Conservation (phyloP, 2,113 vertebrate genomes). For the Xerus inauris region DNA sequence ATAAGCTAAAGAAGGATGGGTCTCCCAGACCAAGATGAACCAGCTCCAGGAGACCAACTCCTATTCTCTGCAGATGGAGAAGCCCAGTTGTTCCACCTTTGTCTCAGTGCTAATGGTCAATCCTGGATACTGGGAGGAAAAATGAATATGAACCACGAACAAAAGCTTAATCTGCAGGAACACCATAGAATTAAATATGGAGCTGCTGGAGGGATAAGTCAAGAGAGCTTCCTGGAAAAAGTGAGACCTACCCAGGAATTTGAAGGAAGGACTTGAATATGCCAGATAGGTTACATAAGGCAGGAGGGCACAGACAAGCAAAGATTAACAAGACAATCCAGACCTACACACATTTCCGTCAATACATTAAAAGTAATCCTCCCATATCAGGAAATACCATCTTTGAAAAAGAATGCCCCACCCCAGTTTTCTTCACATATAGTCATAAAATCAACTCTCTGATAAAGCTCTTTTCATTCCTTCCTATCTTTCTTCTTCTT, state of each 20-base stretch:
- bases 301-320: not conserved
- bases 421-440: constrained; percentile 21
- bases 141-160: not conserved
- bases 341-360: not conserved
- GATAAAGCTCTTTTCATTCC: constrained; percentile 47
- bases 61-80: not conserved
- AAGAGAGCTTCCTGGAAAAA: constrained; percentile 38
- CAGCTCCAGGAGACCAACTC: not conserved
- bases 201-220: not conserved
- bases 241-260: not conserved
- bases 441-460: constrained; percentile 9
- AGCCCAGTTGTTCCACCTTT: not conserved
- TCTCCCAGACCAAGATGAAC: too few relatives aligned
- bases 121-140: not conserved
- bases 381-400: not conserved
- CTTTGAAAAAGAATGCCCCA: not conserved
- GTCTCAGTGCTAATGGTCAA: not conserved
- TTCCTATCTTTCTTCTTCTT: constrained; percentile 13
- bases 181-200: not conserved
- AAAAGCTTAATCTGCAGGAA: not conserved
- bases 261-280: not conserved
- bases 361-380: not conserved
- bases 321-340: not conserved
- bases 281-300: not conserved
- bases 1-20: rapidly evolving